Conservation (phyloP, 2,113 vertebrate species). For the Periophthalmodon schlosseri region DNA sequence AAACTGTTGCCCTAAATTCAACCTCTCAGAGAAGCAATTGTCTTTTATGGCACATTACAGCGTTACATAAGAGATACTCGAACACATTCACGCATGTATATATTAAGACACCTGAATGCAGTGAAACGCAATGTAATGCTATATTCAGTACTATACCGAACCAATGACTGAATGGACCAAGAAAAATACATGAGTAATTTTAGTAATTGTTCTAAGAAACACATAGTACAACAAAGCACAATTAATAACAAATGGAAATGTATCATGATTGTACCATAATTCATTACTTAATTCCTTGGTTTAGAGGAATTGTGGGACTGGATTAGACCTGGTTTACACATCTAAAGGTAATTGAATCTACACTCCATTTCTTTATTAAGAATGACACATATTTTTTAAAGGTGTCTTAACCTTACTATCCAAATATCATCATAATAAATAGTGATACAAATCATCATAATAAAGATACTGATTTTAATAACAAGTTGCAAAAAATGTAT, state of each 20-base stretch:
- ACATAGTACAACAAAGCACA: background rate
- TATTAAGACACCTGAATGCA: constrained; percentile 53
- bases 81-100: constrained; percentile 23
- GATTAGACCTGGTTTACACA: background rate
- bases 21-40: constrained; percentile 21
- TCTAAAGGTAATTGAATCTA: background rate
- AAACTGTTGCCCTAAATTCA: constrained; percentile 56
- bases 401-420: background rate
- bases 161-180: background rate
- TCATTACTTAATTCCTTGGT: background rate
- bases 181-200: background rate
- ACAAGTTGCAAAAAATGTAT: background rate
- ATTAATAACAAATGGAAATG: background rate
- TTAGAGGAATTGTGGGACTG: background rate
- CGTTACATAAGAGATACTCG: constrained; percentile 57
- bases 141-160: background rate
- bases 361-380: background rate
- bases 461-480: background rate
- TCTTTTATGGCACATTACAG: constrained; percentile 47
- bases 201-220: background rate
- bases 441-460: too few species aligned
- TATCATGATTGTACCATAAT: background rate
- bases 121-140: constrained; percentile 10
- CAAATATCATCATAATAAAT: too few species aligned
- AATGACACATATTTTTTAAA: background rate